Evolutionary conservation across 2,113 vertebrate genomes (phyloP).

Genomic region (Plecturocebus donacophilus): DNA sequence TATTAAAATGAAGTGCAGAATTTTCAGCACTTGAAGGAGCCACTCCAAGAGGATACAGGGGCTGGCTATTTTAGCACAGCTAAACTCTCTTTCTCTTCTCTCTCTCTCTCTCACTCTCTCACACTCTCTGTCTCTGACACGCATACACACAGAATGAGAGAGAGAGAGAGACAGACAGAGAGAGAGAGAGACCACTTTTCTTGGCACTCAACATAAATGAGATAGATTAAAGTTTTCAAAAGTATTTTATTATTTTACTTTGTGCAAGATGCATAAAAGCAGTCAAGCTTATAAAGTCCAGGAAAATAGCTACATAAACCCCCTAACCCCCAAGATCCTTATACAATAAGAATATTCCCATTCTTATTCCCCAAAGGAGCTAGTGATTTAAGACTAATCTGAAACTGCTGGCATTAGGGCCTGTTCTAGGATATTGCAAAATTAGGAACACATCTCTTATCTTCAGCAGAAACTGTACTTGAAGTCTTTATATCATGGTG

Average conservation of each 20-base stretch:
- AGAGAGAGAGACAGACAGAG: not conserved
- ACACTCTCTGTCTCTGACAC: not conserved
- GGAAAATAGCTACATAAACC: not conserved
- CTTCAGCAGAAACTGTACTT: conserved; percentile 14
- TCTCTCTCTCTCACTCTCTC: too few species aligned
- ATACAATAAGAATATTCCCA: not conserved
- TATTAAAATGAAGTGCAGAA: not conserved
- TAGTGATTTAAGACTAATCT: not conserved
- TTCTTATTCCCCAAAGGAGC: not conserved
- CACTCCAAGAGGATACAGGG: not conserved
- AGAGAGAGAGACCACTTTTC: not conserved
- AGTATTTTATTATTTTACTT: conserved; percentile 6
- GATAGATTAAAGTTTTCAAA: not conserved
- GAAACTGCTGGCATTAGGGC: not conserved
- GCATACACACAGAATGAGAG: not conserved
- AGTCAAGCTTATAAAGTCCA: not conserved
- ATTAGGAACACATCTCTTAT: not conserved
- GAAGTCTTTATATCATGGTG: not conserved
- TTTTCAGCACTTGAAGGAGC: not conserved
- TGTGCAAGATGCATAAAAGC: not conserved
- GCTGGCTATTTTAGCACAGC: not conserved
- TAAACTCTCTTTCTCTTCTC: not conserved
- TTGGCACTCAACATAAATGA: conserved; percentile 2
- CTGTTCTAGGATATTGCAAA: not conserved
- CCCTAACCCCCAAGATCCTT: not conserved